Conservation (phyloP, 2,797 vertebrate genomes). For the Eospalax fontanierii region DNA sequence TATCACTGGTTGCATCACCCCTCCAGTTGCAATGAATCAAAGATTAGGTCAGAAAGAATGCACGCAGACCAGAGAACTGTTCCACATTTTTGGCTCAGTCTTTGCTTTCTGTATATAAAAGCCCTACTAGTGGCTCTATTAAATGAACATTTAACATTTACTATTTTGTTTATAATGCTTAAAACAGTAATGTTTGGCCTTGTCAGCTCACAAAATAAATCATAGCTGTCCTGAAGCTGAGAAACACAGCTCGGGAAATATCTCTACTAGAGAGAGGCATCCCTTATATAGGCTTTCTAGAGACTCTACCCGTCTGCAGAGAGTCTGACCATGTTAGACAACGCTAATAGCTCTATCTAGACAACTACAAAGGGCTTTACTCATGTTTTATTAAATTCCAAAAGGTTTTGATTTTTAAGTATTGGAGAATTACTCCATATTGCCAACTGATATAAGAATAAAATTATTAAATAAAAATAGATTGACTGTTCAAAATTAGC, state of each 20-base stretch:
- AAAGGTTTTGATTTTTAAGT: neutral
- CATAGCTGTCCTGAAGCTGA: slow-evolving; percentile 73
- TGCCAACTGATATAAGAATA: neutral
- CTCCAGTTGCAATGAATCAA: slow-evolving; percentile 72
- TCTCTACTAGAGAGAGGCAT: slow-evolving; percentile 44
- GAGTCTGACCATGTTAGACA: slow-evolving; percentile 28
- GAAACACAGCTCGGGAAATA: slow-evolving; percentile 69
- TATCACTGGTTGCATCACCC: slow-evolving; percentile 40
- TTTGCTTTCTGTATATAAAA: slow-evolving; percentile 80
- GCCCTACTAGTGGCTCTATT: slow-evolving; percentile 75
- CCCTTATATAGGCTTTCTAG: slow-evolving; percentile 74
- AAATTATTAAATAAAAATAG: slow-evolving; percentile 49
- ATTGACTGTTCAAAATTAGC: slow-evolving; percentile 43
- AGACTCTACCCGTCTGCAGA: neutral
- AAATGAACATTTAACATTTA: slow-evolving; percentile 81
- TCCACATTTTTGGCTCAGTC: slow-evolving; percentile 74
- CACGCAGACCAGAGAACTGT: slow-evolving; percentile 59
- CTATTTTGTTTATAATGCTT: slow-evolving; percentile 84
- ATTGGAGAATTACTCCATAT: neutral
- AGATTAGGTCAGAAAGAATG: slow-evolving; percentile 67
- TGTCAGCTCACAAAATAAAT: slow-evolving; percentile 82
- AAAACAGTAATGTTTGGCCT: slow-evolving; percentile 69
- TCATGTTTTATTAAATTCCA: slow-evolving; percentile 39
- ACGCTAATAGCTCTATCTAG: neutral
- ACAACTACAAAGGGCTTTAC: neutral